Percentiles rank a stretch among this genome's conserved stretches.
Conservation (phyloP, 2,113 vertebrate genomes). For the Falcunculus frontatus region DNA sequence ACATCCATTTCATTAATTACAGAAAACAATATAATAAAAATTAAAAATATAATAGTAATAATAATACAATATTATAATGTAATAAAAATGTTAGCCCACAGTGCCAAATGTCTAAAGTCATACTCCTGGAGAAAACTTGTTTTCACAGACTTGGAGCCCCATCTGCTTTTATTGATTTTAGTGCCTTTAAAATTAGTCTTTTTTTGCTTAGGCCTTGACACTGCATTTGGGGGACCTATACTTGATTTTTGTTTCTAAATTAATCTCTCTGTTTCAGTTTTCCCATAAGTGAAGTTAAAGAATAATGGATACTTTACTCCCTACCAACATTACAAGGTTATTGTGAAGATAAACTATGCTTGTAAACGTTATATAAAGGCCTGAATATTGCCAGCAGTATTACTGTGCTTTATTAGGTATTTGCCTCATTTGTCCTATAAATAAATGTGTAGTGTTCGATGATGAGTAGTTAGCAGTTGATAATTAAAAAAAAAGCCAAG, state of each 20-base stretch:
- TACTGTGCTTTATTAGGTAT: constrained; percentile 28
- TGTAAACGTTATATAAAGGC: constrained; percentile 47
- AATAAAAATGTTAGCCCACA: not conserved
- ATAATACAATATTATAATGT: not conserved
- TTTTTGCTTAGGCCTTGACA: constrained; percentile 8
- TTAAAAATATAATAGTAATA: not conserved
- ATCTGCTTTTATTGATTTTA: constrained; percentile 48
- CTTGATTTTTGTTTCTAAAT: constrained; percentile 27
- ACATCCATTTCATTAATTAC: not conserved
- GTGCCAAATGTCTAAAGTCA: constrained; percentile 9
- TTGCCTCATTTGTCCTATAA: constrained; percentile 1
- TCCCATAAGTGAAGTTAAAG: constrained; percentile 50
- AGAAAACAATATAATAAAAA: not conserved
- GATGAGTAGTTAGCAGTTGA: not conserved
- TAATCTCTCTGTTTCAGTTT: constrained; percentile 25
- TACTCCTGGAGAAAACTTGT: constrained; percentile 5
- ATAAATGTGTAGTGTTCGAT: not conserved
- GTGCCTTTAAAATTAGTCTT: constrained; percentile 22
- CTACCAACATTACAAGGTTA: constrained; percentile 30
- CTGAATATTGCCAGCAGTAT: constrained; percentile 1
- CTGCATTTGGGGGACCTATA: not conserved
- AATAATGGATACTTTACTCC: constrained; percentile 42
- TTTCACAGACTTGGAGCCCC: constrained; percentile 18
- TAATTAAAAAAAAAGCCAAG: not conserved
- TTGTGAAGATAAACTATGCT: constrained; percentile 51